phyloP scores from a whole-genome alignment of 2,888 invertebrate genomes.

The Drosophila flavopinicola region DNA sequence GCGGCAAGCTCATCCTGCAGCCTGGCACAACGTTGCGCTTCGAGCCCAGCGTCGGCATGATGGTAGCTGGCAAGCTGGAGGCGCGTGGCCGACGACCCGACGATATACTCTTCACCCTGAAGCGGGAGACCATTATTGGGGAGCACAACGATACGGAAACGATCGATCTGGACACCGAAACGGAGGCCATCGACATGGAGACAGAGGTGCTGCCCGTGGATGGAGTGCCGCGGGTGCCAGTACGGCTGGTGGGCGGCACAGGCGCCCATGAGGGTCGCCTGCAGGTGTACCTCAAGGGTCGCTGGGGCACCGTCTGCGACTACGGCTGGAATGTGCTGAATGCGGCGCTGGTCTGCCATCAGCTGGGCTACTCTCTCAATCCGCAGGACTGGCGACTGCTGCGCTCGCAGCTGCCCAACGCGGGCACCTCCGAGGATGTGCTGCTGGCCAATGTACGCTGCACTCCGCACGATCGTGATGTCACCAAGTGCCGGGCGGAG shows the following conservation, averaged over 20 bases:
- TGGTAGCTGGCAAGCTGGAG: conserved; percentile 96
- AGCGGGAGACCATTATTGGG: conserved; percentile 89
- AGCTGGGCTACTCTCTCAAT: conserved; percentile 95
- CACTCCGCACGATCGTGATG: conserved; percentile 94
- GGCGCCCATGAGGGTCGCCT: conserved; percentile 93
- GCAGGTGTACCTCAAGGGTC: conserved; percentile 92
- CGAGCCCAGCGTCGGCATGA: conserved; percentile 96
- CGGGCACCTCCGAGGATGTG: conserved; percentile 91
- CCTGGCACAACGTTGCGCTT: conserved; percentile 95
- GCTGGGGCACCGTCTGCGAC: conserved; percentile 99
- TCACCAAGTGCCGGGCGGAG: conserved; percentile 94
- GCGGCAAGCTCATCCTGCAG: conserved; percentile 94
- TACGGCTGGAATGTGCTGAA: conserved; percentile 97
- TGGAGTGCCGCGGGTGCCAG: conserved; percentile 88
- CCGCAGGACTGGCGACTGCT: conserved; percentile 96
- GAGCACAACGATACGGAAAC: conserved; percentile 87
- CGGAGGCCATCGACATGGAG: conserved; percentile 84
- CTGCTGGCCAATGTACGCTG: conserved; percentile 95
- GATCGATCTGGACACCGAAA: conserved; percentile 84
- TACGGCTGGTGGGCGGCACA: conserved; percentile 92
- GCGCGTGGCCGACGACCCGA: conserved; percentile 92
- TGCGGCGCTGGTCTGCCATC: conserved; percentile 97
- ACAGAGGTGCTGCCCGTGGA: conserved; percentile 87
- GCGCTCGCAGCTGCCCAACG: conserved; percentile 91
- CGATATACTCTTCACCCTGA: conserved; percentile 91